These are phyloP conservation scores for Anguilla megastoma DNA, from an alignment of 2,797 vertebrate genomes.

Conservation along the genomic window DNA sequence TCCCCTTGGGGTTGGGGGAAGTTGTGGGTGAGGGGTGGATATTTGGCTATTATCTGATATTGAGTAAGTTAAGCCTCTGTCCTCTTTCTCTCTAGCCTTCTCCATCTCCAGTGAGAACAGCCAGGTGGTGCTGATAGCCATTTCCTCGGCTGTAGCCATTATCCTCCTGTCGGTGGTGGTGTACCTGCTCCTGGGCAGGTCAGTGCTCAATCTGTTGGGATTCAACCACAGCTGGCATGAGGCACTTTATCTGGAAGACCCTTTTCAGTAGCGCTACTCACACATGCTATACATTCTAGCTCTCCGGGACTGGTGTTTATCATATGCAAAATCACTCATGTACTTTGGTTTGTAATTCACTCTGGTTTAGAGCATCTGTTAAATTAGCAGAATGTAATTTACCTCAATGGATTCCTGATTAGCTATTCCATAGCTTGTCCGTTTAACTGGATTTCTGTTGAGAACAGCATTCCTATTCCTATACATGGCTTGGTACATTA, in stretches of 20 bases:
- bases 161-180: constrained; percentile 90
- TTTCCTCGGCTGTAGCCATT: constrained; percentile 89
- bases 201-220: constrained; percentile 47
- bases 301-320: not conserved
- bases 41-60: not conserved
- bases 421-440: not conserved
- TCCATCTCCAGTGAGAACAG: constrained; percentile 96
- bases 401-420: not conserved
- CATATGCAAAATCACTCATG: not conserved
- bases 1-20: not conserved
- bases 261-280: not conserved
- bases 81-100: constrained; percentile 78
- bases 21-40: not conserved
- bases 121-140: constrained; percentile 92
- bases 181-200: constrained; percentile 93
- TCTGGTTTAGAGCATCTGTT: not conserved
- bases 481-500: constrained; percentile 40
- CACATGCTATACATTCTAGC: not conserved
- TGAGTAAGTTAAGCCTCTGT: not conserved
- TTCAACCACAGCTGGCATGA: not conserved
- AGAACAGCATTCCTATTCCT: constrained; percentile 32
- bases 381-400: not conserved
- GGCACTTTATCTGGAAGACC: not conserved
- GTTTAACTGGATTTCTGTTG: not conserved
- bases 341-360: not conserved